A percentile compares a stretch with the other conserved stretches of the same genome.
Conservation (phyloP, 2,113 vertebrate genomes). For the Sprattus sprattus region DNA sequence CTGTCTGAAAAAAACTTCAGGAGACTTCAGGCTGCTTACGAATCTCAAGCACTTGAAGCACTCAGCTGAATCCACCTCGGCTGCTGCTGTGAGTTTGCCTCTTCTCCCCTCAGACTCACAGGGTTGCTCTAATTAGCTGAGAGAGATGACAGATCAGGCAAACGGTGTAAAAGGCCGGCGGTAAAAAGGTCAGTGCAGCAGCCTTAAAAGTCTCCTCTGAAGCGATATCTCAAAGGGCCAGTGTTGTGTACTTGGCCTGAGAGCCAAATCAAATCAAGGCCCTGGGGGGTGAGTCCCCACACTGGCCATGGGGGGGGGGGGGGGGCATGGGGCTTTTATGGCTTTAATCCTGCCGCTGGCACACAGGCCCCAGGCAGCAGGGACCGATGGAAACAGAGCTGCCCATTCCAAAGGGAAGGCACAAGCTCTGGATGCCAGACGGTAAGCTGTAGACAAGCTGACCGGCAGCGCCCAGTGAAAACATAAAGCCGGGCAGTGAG, state of each 20-base stretch:
- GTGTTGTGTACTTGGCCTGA: not conserved
- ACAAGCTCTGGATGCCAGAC: not conserved
- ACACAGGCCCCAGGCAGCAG: not conserved
- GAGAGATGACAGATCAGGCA: not conserved
- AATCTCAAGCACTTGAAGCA: not conserved
- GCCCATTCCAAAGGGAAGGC: not conserved
- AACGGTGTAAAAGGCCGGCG: slow-evolving; percentile 16
- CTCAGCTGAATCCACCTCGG: not conserved
- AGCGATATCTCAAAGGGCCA: not conserved
- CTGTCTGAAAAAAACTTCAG: not conserved
- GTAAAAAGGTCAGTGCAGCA: not conserved
- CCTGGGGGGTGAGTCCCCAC: not conserved
- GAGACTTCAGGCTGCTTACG: not conserved
- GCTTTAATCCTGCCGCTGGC: not conserved
- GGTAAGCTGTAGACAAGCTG: not conserved
- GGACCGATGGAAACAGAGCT: not conserved
- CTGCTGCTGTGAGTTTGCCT: not conserved
- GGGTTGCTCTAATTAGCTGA: not conserved
- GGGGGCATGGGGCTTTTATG: not conserved
- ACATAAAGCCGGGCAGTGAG: not conserved
- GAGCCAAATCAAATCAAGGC: not conserved
- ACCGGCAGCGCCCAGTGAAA: not conserved
- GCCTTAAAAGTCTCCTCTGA: not conserved
- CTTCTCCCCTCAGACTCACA: not conserved
- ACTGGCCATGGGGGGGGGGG: not conserved